A percentile compares a stretch with the other conserved stretches of the same genome.
Evolutionary conservation across 2,113 vertebrate genomes (phyloP).

Genomic region (Phocoena phocoena): DNA sequence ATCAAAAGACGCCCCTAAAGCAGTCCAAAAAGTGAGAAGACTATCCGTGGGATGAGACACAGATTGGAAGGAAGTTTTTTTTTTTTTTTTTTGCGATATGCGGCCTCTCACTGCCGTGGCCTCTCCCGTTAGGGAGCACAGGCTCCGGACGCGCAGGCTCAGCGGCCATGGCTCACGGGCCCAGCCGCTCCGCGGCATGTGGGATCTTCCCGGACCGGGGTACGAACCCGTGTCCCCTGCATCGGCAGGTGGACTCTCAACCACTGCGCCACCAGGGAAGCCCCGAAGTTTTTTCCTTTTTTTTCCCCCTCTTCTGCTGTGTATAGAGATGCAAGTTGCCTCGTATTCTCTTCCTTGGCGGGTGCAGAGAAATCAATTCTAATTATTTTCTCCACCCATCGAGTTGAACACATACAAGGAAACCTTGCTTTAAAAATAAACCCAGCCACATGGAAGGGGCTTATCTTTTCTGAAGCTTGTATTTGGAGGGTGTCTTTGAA

Average conservation of each 20-base stretch:
- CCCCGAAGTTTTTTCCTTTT: slow-evolving; percentile 62
- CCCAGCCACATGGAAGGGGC: not conserved
- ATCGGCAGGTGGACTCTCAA: too few species aligned
- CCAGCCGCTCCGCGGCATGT: too few species aligned
- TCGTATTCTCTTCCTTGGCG: not conserved
- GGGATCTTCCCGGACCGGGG: too few species aligned
- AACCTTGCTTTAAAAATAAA: slow-evolving; percentile 49
- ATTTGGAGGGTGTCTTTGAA: not conserved
- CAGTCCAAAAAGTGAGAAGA: slow-evolving; percentile 75
- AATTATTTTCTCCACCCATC: slow-evolving; percentile 57
- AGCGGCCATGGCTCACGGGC: too few species aligned
- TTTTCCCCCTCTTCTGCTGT: not conserved
- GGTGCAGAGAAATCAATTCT: slow-evolving; percentile 63
- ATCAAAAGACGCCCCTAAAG: slow-evolving; percentile 88
- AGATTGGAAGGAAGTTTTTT: slow-evolving; percentile 71
- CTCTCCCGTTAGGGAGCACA: too few species aligned
- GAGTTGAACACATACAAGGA: slow-evolving; percentile 13
- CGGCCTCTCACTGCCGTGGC: too few species aligned
- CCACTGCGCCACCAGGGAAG: too few species aligned
- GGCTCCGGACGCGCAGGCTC: too few species aligned
- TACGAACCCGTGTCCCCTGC: too few species aligned
- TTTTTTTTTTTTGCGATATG: not conserved
- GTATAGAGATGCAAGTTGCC: not conserved
- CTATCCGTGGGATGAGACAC: slow-evolving; percentile 18
- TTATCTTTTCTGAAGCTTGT: not conserved